These are phyloP conservation scores for Leptopterna dolabrata DNA, from an alignment of 2,888 invertebrate genomes.

Conservation along the genomic window DNA sequence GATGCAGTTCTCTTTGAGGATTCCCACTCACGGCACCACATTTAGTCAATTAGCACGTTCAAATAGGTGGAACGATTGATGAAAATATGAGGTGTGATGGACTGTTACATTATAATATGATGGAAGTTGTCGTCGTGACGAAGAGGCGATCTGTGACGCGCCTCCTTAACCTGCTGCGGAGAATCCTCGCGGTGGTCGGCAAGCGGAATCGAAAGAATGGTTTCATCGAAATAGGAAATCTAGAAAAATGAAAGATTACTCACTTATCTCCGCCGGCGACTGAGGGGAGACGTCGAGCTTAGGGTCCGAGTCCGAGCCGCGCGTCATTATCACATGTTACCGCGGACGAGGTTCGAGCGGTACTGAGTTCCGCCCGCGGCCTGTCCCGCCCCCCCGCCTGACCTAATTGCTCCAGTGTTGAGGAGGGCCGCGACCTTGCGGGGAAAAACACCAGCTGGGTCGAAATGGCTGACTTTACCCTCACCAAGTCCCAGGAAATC, in stretches of 20 bases:
- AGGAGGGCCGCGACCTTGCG: slow-evolving; percentile 2
- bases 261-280: slow-evolving; percentile 44
- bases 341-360: background rate
- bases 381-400: background rate
- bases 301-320: slow-evolving; percentile 13
- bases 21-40: no score
- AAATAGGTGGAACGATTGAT: no score
- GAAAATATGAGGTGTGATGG: no score
- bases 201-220: no score
- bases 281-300: slow-evolving; percentile 31
- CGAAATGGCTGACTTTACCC: slow-evolving; percentile 15
- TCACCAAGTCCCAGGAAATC: background rate
- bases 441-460: slow-evolving; percentile 7
- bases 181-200: no score
- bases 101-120: no score
- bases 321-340: slow-evolving; percentile 47
- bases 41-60: no score
- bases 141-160: no score
- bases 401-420: slow-evolving; percentile 36
- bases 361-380: background rate
- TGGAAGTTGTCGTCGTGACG: no score
- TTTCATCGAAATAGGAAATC: background rate
- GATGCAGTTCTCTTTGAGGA: no score
- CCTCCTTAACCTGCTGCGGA: no score
- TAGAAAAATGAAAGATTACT: background rate